Conservation (phyloP, 2,888 invertebrate genomes). For the Philereme transversata region DNA sequence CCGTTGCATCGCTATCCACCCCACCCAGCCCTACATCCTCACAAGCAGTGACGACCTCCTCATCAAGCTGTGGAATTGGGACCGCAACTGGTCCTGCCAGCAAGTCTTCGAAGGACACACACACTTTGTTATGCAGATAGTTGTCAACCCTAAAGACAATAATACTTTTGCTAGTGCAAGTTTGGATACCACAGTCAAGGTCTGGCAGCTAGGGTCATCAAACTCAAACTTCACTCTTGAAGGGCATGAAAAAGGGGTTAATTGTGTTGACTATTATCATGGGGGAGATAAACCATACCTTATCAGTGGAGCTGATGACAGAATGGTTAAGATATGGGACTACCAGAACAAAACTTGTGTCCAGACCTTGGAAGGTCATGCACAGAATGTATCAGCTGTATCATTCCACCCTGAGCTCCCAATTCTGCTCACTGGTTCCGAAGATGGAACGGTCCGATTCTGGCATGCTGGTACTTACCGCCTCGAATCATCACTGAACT, state of each 20-base stretch:
- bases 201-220: slow-evolving; percentile 99
- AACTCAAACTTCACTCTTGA: slow-evolving; percentile 99
- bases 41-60: slow-evolving; percentile 99
- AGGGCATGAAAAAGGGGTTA: slow-evolving; percentile 99
- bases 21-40: slow-evolving; percentile 97
- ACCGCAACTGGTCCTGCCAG: slow-evolving; percentile 98
- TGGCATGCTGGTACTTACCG: slow-evolving; percentile 99
- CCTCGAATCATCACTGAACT: slow-evolving; percentile 97
- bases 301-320: slow-evolving; percentile 99
- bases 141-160: slow-evolving; percentile 99
- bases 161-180: slow-evolving; percentile 99
- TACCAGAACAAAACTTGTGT: slow-evolving; percentile 99
- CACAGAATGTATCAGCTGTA: slow-evolving; percentile 97
- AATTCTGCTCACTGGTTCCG: slow-evolving; percentile 97
- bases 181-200: slow-evolving; percentile 97
- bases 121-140: slow-evolving; percentile 99
- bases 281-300: slow-evolving; percentile 99
- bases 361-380: slow-evolving; percentile 98
- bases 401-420: slow-evolving; percentile 99
- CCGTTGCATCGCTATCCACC: slow-evolving; percentile 97
- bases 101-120: slow-evolving; percentile 99
- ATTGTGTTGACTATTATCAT: slow-evolving; percentile 99
- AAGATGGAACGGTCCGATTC: slow-evolving; percentile 98
- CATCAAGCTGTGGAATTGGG: slow-evolving; percentile 99
- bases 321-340: slow-evolving; percentile 99